Conservation (phyloP, 2,113 vertebrate species). For the Chunga burmeisteri region DNA sequence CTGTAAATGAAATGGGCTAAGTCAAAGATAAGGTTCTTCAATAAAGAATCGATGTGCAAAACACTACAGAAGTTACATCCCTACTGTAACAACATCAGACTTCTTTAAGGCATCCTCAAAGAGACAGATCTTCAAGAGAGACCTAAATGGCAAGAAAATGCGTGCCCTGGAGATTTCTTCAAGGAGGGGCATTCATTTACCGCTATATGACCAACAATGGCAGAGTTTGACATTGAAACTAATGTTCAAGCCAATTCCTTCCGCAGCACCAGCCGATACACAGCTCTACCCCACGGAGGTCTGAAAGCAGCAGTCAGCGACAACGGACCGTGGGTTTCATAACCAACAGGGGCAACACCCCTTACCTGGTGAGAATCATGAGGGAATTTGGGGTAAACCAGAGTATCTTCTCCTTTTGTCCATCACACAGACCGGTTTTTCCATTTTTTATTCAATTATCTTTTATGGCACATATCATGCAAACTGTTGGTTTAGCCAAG, state of each 20-base stretch:
- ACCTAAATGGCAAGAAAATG: not conserved
- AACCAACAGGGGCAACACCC: not conserved
- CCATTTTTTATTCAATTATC: not conserved
- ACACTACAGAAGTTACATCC: not conserved
- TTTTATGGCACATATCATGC: not conserved
- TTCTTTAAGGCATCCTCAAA: not conserved
- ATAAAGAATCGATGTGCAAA: not conserved
- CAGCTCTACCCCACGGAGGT: accelerated
- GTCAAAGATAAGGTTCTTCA: not conserved
- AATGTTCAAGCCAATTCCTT: not conserved
- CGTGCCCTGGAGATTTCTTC: not conserved
- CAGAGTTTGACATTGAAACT: not conserved
- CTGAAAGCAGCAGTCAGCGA: not conserved
- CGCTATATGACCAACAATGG: not conserved
- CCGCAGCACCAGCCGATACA: not conserved
- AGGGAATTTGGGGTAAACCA: not conserved
- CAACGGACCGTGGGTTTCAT: not conserved
- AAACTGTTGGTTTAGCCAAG: not conserved
- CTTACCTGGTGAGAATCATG: not conserved
- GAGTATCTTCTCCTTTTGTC: not conserved
- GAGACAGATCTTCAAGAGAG: not conserved
- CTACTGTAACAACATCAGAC: not conserved
- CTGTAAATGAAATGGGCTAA: not conserved
- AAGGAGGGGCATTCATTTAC: not conserved
- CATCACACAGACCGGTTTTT: not conserved